Percentiles rank a stretch among this genome's conserved stretches.
Conservation (phyloP, 1,140 invertebrate species). For the Dolichoris vasculosae region DNA sequence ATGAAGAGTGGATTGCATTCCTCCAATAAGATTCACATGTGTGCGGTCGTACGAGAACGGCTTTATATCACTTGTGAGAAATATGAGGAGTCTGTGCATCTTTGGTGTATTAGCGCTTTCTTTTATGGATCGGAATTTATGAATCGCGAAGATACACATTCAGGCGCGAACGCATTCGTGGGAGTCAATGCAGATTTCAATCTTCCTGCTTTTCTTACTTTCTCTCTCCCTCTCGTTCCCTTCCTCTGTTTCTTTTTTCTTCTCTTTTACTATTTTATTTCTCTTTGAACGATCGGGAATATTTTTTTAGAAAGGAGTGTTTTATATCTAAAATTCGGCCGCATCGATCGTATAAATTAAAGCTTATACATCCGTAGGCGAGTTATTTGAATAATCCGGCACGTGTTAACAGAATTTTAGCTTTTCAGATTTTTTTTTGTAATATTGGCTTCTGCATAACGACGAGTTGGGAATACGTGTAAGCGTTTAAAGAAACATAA, state of each 20-base stretch:
- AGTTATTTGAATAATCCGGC: slow-evolving; percentile 38
- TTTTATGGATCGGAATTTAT: not conserved
- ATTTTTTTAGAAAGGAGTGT: not conserved
- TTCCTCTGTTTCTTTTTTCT: not conserved
- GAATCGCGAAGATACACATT: not conserved
- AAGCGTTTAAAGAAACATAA: not conserved
- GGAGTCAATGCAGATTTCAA: not conserved
- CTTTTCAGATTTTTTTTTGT: not conserved
- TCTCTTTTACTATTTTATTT: not conserved
- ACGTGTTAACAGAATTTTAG: slow-evolving; percentile 20
- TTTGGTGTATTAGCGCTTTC: not conserved
- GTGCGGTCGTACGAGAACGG: not conserved
- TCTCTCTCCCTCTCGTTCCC: not conserved
- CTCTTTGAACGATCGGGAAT: not conserved
- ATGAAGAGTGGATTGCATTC: not conserved
- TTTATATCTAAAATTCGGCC: not conserved
- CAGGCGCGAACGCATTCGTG: not conserved
- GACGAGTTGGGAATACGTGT: not conserved
- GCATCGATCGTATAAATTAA: slow-evolving; percentile 21
- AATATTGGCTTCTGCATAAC: not conserved
- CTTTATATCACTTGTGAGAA: slow-evolving; percentile 27
- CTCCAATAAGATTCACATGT: not conserved
- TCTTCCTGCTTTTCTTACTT: not conserved
- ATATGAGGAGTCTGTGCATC: not conserved
- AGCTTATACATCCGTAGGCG: not conserved